Evolutionary conservation across 2,113 vertebrate species (phyloP), one percentile per base, ranked within the genome.

Genomic region (Phyllopteryx taeniolatus): DNA sequence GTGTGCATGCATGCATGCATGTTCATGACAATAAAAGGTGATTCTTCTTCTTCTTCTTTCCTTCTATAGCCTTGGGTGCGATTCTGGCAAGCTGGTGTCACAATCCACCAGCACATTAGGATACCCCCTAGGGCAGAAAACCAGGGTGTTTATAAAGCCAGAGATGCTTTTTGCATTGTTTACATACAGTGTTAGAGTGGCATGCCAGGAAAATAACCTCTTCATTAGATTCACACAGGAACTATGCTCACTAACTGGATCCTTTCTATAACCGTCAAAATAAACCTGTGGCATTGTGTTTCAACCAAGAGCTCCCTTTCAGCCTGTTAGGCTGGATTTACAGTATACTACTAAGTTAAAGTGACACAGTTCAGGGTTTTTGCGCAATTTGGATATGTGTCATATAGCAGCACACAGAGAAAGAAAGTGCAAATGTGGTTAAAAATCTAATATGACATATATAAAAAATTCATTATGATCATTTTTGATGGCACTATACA

Each of bases 151-250:
- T 66, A 27, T 46, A 47, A 66, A 66, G 64, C 13, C 64, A 9
- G n/a, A 47, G 43, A 47, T 66, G 64, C 64, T 47, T 66, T 47
- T 27, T 66, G n/a, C 43, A 66, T 47, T 66, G 64, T 66, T 66
- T 66, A 66, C 43, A 31, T 66, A 66, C 43, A 31, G 8, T 49
- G n/a, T 22, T 17, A 31, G 7, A 46, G 63, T 8, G 14, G 11
- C 13, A 66, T 47, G 64, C 44, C 2, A 22, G 63, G 1, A 43
- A 20, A 13, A 65, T 27, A 44, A 44, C 20, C 33, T 44, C 61
- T 44, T 65, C n/a, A 14, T 65, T 20, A 46, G 20, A 65, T 44
- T 22, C n/a, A 14, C 63, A 17, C 59, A 22, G 35, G 53, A 56
- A 11, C n/a, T 56, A 8, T 56, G 20, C 20, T 56, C 53, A 56